These are phyloP conservation scores for Wasmannia auropunctata DNA, from an alignment of 1,140 invertebrate species.

Conservation along the genomic window DNA sequence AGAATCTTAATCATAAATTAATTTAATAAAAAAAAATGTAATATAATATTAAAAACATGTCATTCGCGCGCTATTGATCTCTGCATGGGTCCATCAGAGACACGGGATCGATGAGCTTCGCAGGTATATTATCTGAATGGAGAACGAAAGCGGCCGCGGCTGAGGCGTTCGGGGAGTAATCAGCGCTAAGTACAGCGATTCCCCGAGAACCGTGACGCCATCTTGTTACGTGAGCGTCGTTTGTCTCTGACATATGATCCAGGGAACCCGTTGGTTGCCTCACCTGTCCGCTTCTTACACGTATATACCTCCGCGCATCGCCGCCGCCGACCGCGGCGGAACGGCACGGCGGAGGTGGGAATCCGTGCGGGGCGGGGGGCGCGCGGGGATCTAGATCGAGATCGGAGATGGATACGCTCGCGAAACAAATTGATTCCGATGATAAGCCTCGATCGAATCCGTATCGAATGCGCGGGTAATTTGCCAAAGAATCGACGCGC, in stretches of 20 bases:
- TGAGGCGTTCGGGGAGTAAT: conserved; percentile 70
- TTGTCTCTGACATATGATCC: conserved; percentile 72
- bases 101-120: conserved; percentile 24
- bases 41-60: neutral
- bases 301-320: conserved; percentile 27
- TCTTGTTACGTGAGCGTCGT: conserved; percentile 79
- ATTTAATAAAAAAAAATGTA: neutral
- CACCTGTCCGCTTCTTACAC: conserved; percentile 57
- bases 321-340: neutral
- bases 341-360: neutral
- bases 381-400: conserved; percentile 58
- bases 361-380: neutral
- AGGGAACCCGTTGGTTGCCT: conserved; percentile 55
- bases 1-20: no score
- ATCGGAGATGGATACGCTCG: conserved; percentile 55
- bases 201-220: conserved; percentile 73
- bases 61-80: neutral
- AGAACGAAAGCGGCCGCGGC: conserved; percentile 55
- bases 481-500: conserved; percentile 64
- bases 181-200: conserved; percentile 73
- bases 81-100: neutral
- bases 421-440: conserved; percentile 69
- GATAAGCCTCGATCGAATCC: conserved; percentile 64
- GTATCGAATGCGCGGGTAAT: conserved; percentile 64
- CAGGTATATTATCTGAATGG: conserved; percentile 45